A percentile compares a stretch with the other conserved stretches of the same genome.
Conservation (phyloP, 92 coral and sea anemone species). For the Diadumene lineata region DNA sequence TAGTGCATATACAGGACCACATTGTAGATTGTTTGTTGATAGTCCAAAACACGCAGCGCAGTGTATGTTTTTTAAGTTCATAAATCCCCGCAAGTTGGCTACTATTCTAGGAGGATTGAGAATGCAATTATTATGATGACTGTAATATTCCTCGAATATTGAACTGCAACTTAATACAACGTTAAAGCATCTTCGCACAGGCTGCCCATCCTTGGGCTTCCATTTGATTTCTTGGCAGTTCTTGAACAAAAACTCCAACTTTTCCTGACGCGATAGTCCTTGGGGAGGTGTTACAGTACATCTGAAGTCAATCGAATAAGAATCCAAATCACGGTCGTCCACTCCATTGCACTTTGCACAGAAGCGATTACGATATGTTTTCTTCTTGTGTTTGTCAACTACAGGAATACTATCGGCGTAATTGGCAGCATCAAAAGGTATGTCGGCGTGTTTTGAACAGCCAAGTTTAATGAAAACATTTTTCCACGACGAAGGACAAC, state of each 20-base stretch:
- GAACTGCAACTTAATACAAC: neutral
- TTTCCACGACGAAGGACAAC: slow-evolving; percentile 19
- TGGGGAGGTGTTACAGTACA: slow-evolving; percentile 32
- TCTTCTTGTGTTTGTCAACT: slow-evolving; percentile 6
- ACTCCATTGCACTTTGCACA: slow-evolving; percentile 33
- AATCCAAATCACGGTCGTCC: neutral
- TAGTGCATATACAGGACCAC: neutral
- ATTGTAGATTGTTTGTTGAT: neutral
- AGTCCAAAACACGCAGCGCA: neutral
- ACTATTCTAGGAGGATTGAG: neutral
- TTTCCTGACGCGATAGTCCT: neutral
- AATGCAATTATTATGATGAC: too few species aligned
- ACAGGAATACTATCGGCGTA: slow-evolving; percentile 18
- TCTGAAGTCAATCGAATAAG: slow-evolving; percentile 4
- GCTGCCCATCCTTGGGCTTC: slow-evolving; percentile 12
- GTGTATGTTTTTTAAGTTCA: neutral
- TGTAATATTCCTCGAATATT: too few species aligned
- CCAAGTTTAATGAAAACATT: neutral
- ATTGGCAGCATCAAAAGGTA: neutral
- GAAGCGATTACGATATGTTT: slow-evolving; percentile 11
- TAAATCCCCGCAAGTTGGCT: too few species aligned
- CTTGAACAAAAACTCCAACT: slow-evolving; percentile 23
- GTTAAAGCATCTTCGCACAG: neutral
- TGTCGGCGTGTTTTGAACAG: neutral
- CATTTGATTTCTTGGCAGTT: neutral